These are phyloP conservation scores for Drosophila anomelani DNA, from an alignment of 2,888 invertebrate species.

Conservation along the genomic window DNA sequence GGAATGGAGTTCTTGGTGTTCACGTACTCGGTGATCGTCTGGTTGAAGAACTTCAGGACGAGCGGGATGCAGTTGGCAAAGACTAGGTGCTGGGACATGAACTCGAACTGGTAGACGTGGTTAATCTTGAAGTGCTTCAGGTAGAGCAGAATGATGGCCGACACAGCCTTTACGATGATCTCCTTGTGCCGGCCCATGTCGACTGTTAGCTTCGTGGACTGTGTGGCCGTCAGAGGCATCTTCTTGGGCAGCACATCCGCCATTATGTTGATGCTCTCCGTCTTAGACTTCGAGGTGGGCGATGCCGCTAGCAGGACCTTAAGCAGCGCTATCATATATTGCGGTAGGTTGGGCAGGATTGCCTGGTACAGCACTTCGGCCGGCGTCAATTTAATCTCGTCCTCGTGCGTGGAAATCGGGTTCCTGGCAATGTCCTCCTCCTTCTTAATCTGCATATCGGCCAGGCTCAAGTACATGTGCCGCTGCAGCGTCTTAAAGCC, in stretches of 20 bases:
- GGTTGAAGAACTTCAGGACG: slow-evolving; percentile 99
- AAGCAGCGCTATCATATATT: slow-evolving; percentile 98
- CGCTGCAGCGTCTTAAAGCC: slow-evolving; percentile 94
- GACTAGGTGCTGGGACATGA: slow-evolving; percentile 98
- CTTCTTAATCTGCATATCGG: slow-evolving; percentile 95
- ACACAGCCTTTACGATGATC: slow-evolving; percentile 98
- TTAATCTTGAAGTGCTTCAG: slow-evolving; percentile 98
- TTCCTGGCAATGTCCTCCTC: slow-evolving; percentile 96
- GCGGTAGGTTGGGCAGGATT: slow-evolving; percentile 97
- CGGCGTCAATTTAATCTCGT: slow-evolving; percentile 91
- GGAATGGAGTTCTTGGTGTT: slow-evolving; percentile 97
- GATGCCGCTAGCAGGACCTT: slow-evolving; percentile 99
- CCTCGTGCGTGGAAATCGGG: slow-evolving; percentile 94
- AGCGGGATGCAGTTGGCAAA: slow-evolving; percentile 99
- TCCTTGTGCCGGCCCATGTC: slow-evolving; percentile 99
- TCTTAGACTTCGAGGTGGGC: slow-evolving; percentile 99
- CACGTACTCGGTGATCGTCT: slow-evolving; percentile 97
- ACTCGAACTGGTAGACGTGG: slow-evolving; percentile 99
- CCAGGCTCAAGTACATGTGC: slow-evolving; percentile 96
- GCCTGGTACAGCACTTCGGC: slow-evolving; percentile 96
- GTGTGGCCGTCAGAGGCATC: slow-evolving; percentile 97
- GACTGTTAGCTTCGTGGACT: slow-evolving; percentile 97
- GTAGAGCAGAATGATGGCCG: slow-evolving; percentile 94
- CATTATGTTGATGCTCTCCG: slow-evolving; percentile 99
- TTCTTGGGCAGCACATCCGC: slow-evolving; percentile 98